Evolutionary conservation across 1,140 invertebrate species (phyloP).

Genomic region (Psilanteris sp.): DNA sequence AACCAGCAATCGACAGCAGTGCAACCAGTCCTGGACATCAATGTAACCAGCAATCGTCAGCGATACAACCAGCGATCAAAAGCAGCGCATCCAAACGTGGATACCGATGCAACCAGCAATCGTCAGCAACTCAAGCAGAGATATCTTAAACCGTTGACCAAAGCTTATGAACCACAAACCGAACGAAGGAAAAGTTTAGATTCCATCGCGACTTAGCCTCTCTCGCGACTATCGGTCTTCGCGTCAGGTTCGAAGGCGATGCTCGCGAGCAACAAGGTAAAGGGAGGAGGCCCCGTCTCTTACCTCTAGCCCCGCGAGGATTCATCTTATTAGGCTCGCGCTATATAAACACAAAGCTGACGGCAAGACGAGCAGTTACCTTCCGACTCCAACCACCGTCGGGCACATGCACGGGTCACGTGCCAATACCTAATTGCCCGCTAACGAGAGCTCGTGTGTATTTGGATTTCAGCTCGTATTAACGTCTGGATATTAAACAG

Average conservation of each 20-base stretch:
- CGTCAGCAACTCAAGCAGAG: no score
- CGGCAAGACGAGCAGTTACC: slow-evolving; percentile 75
- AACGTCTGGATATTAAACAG: slow-evolving; percentile 38
- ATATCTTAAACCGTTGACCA: background rate
- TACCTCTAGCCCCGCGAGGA: slow-evolving; percentile 67
- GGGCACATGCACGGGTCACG: slow-evolving; percentile 60
- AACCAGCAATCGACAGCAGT: no score
- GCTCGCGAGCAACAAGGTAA: slow-evolving; percentile 63
- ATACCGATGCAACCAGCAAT: no score
- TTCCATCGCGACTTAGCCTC: slow-evolving; percentile 37
- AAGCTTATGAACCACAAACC: no score
- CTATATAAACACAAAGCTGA: slow-evolving; percentile 79
- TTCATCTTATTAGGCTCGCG: slow-evolving; percentile 78
- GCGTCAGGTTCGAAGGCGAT: slow-evolving; percentile 66
- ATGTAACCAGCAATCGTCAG: no score
- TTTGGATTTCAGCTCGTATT: slow-evolving; percentile 32
- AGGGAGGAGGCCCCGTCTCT: slow-evolving; percentile 66
- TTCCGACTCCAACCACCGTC: slow-evolving; percentile 71
- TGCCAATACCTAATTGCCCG: slow-evolving; percentile 18
- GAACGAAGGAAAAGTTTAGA: background rate
- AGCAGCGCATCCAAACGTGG: no score
- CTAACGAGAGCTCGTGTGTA: background rate
- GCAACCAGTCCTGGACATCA: no score
- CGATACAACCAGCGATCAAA: no score
- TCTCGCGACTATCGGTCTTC: slow-evolving; percentile 42